Base-by-base conservation (phyloP, 1,140 invertebrate species). In the Drosophila virilis region DNA sequence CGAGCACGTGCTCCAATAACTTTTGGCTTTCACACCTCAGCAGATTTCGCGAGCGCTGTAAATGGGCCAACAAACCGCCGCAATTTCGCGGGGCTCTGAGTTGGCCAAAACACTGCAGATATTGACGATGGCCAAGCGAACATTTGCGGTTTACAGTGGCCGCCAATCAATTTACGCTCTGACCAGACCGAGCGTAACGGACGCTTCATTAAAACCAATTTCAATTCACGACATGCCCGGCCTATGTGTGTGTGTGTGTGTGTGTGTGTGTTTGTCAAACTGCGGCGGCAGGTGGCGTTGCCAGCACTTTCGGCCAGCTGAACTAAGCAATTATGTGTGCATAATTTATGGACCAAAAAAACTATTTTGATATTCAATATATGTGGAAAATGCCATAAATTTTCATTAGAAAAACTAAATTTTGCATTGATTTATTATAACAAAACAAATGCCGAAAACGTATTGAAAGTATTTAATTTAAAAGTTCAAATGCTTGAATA, bases 21-120 rank as follows among this genome's bases (percentile, higher is more conserved):
- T 85, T 77, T 84, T 77, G 60, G 77, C 68, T 67, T 84, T 84
- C 68, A 84, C 80, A 84, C 80, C 80, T 84, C 77, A 77, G 81
- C 77, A 80, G 60, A 80, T 74, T 75, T 75, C 54, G 68, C 59
- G 60, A 59, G 69, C 51, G 3, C 59, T 57, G 68, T 40, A 52
- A 48, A 65, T 60, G 54, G 33, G 50, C 46, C 45, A 45, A 15
- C 43, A 62, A 57, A 64, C 32, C 42, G 42, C 40, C 13, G 57
- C 57, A 17, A 35, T 46, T 46, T 33, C 42, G 40, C 12, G 52
- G 13, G 8, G 8, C 55, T 8, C 15, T 22, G 35, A 17, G 8
- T 17, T 13, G 43, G 43, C 15, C 28, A 15, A 45, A 59, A 15
- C 17, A 28, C 15, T 22, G 17, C 10, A 28, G 37, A 43, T 43